Evolutionary conservation across 2,797 vertebrate genomes (phyloP).

Genomic region (Sarcoramphus papa): DNA sequence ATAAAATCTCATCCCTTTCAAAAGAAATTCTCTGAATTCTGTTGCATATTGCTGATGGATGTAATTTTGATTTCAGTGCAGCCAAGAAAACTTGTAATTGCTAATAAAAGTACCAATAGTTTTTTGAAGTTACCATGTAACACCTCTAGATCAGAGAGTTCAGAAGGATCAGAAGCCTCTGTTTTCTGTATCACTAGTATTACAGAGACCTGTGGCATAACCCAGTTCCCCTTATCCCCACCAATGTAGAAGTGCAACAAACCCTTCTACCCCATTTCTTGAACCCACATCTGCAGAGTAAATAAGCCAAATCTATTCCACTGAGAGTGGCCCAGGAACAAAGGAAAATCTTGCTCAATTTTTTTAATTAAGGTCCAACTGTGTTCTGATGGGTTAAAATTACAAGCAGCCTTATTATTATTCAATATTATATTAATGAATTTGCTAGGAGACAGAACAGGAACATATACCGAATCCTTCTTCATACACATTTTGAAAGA

Average conservation of each 20-base stretch:
- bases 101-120: background rate
- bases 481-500: background rate
- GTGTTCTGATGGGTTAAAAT: background rate
- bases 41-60: background rate
- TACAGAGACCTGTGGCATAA: background rate
- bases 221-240: background rate
- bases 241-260: background rate
- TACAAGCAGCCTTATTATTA: background rate
- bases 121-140: background rate
- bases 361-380: background rate
- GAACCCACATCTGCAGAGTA: background rate
- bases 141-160: background rate
- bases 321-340: background rate
- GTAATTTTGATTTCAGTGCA: background rate
- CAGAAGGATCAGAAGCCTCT: background rate
- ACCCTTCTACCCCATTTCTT: background rate
- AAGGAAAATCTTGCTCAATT: background rate
- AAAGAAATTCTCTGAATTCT: background rate
- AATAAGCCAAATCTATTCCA: background rate
- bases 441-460: background rate
- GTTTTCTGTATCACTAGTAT: background rate
- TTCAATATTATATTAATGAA: background rate
- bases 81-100: background rate
- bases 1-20: background rate
- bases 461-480: background rate